These are phyloP conservation scores for Carposina sasakii DNA, from an alignment of 1,140 invertebrate genomes.

Conservation along the genomic window DNA sequence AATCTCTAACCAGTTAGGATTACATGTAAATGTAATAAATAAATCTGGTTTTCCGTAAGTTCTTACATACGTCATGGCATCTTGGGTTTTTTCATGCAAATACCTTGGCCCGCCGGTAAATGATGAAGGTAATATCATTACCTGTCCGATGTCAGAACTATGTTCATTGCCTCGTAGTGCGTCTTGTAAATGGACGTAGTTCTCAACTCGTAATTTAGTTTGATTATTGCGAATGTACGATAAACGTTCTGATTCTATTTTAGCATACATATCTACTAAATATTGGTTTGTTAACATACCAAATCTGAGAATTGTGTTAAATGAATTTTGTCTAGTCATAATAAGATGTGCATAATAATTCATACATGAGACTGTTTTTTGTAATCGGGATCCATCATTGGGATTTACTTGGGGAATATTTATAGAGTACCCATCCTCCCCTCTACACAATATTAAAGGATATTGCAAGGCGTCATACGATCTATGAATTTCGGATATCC, in stretches of 20 bases:
- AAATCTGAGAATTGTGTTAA: conserved; percentile 26
- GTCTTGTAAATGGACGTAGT: conserved; percentile 59
- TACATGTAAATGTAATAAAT: conserved; percentile 55
- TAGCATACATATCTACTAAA: conserved; percentile 67
- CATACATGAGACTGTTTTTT: conserved; percentile 32
- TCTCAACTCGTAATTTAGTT: conserved; percentile 59
- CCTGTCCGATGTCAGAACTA: conserved; percentile 14
- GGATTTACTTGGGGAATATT: not conserved
- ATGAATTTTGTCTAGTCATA: conserved; percentile 29
- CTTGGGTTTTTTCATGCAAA: conserved; percentile 29
- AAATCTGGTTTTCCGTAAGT: conserved; percentile 49
- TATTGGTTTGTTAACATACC: conserved; percentile 42
- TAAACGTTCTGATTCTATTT: no score
- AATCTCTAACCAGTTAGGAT: no score
- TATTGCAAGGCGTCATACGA: conserved; percentile 62
- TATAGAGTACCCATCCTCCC: conserved; percentile 57
- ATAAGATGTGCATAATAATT: conserved; percentile 31
- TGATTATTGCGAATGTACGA: conserved; percentile 61
- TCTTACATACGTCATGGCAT: conserved; percentile 55
- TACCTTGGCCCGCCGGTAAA: conserved; percentile 29
- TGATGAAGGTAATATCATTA: conserved; percentile 32
- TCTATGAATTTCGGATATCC: conserved; percentile 44
- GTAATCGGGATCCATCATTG: not conserved
- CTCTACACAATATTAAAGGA: conserved; percentile 56
- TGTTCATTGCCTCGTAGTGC: conserved; percentile 25